Evolutionary conservation across 2,113 vertebrate genomes (phyloP).

Genomic region (Sturnira hondurensis): DNA sequence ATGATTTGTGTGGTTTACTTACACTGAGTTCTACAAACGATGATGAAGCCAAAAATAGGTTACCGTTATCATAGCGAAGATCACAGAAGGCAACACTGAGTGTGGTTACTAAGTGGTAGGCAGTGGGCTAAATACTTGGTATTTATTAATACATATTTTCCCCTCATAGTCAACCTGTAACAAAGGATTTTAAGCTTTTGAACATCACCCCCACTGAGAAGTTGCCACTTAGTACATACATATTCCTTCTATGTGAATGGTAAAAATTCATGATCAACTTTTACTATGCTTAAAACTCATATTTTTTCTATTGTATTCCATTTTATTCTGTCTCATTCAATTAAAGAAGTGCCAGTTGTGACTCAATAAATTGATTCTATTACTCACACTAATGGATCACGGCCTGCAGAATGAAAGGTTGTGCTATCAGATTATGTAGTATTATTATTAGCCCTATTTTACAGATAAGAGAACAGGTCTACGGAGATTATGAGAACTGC

Average conservation of each 20-base stretch:
- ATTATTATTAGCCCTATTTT: background rate
- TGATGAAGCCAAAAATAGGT: background rate
- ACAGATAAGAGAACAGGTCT: background rate
- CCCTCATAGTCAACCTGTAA: background rate
- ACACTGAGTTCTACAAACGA: background rate
- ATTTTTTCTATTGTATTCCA: background rate
- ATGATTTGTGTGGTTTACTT: background rate
- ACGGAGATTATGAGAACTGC: background rate
- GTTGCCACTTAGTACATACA: background rate
- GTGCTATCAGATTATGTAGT: background rate
- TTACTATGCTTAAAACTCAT: background rate
- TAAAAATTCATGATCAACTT: background rate
- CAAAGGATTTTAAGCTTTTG: background rate
- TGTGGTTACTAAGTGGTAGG: background rate
- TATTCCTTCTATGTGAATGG: background rate
- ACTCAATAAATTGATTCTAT: background rate
- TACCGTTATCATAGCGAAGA: background rate
- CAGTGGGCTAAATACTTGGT: background rate
- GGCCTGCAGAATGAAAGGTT: background rate
- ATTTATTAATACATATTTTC: background rate
- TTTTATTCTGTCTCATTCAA: background rate
- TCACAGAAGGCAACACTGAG: background rate
- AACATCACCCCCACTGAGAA: background rate
- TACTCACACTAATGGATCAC: background rate
- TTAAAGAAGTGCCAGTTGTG: background rate